Evolutionary conservation across 1,140 invertebrate species (phyloP).

Genomic region (Cotesia glomerata): DNA sequence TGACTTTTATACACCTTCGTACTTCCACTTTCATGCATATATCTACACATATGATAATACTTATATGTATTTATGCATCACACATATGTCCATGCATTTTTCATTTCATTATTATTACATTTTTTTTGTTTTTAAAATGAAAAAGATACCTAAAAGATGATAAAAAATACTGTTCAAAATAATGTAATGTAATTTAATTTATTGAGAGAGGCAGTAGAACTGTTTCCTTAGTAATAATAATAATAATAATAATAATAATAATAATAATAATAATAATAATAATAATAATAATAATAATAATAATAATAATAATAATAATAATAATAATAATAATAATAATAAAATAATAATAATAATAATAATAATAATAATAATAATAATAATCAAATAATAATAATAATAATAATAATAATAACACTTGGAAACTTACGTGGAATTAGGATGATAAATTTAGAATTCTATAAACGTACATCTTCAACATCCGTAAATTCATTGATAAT

Average conservation of each 20-base stretch:
- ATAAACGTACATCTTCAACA: slow-evolving; percentile 36
- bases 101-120: no score
- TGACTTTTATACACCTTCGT: not conserved
- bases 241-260: not conserved
- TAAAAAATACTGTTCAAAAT: no score
- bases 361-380: not conserved
- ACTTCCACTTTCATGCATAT: not conserved
- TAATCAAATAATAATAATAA: not conserved
- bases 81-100: no score
- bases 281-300: not conserved
- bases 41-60: not conserved
- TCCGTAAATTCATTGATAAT: slow-evolving; percentile 31
- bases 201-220: no score
- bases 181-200: no score
- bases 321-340: not conserved
- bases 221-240: not conserved
- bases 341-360: not conserved
- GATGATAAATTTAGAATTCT: not conserved
- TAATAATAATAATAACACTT: not conserved
- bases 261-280: not conserved
- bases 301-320: not conserved
- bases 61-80: no score
- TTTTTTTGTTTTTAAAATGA: no score
- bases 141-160: no score
- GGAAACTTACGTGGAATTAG: slow-evolving; percentile 4